A percentile compares a stretch with the other conserved stretches of the same genome.
These are phyloP conservation scores for Empidonax alnorum DNA, from an alignment of 2,113 vertebrate species.

Conservation along the genomic window DNA sequence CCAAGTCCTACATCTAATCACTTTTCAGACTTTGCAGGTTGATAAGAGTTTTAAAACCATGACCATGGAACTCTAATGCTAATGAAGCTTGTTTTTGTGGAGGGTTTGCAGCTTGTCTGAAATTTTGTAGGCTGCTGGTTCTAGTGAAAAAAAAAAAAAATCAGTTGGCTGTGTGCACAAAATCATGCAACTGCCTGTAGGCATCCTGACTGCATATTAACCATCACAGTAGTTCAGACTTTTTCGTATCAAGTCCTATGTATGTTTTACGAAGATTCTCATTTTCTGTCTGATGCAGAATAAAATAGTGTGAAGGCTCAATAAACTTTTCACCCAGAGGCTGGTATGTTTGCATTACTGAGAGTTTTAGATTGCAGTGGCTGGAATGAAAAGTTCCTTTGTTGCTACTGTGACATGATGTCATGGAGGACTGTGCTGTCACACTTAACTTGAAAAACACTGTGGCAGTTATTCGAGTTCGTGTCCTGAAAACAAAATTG, in stretches of 20 bases:
- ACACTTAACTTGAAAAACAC: not conserved
- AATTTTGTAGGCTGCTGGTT: not conserved
- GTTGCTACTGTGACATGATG: not conserved
- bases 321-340: not conserved
- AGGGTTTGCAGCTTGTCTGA: not conserved
- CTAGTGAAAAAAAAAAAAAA: not conserved
- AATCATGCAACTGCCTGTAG: not conserved
- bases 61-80: not conserved
- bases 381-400: constrained; percentile 1
- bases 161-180: not conserved
- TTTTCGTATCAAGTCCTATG: not conserved
- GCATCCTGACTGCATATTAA: not conserved
- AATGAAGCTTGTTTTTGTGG: not conserved
- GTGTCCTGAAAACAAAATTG: not conserved
- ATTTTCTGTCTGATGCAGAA: not conserved
- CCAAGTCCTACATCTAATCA: not conserved
- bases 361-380: not conserved
- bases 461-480: not conserved
- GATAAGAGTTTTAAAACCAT: not conserved
- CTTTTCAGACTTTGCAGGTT: not conserved
- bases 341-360: not conserved
- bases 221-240: not conserved
- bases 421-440: not conserved
- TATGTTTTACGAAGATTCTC: not conserved
- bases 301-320: not conserved